Evolutionary conservation across 2,113 vertebrate species (phyloP), one percentile per base, ranked within the genome.

Genomic region (Ceyx margarethae): DNA sequence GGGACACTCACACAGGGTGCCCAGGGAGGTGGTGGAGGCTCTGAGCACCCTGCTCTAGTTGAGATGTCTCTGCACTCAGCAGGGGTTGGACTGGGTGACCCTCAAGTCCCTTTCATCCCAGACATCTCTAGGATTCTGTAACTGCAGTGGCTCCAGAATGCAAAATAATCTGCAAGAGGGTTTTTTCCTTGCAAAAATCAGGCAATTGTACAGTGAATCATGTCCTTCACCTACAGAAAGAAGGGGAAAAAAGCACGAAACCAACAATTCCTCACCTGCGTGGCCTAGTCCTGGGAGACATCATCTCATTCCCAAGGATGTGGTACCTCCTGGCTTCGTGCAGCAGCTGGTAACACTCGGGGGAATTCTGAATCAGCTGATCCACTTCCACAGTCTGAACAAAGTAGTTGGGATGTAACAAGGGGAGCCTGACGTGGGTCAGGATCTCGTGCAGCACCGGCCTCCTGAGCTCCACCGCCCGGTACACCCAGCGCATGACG

Each of bases 261-360:
- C 22, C 6, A 50, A 50, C 48, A 50, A 26, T 42, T 60, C 31
- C 97, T 97, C 90, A 99, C 99, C 99, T 99, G 97, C 99, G 98
- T 28, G 99, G 99, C 81, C 98, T 97, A 18, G 99, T 99, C 94
- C 99, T 98, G 90, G 99, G 98, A 71, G 99, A 99, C 99, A 99
- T 99, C 99, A 99, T 99, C 97, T 99, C 99, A 45, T 99, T 99
- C 72, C 99, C 99, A 11, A 99, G 98, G 91, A 99, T 99, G 26
- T 99, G 99, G 96, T 99, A 99, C 29, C 99, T 97, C 45, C 99
- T 97, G 90, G 99, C 99, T 96, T 99, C 99, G 2, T 99, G 99
- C 85, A 99, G 98, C 64, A 99, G 97, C 85, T 99, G 99, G 37
- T 99, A 99, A 97, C 99, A 99, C 90, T 99, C 99, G 1, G 99